These are phyloP conservation scores for Chloroceryle aenea DNA, from an alignment of 2,113 vertebrate genomes.

Conservation along the genomic window DNA sequence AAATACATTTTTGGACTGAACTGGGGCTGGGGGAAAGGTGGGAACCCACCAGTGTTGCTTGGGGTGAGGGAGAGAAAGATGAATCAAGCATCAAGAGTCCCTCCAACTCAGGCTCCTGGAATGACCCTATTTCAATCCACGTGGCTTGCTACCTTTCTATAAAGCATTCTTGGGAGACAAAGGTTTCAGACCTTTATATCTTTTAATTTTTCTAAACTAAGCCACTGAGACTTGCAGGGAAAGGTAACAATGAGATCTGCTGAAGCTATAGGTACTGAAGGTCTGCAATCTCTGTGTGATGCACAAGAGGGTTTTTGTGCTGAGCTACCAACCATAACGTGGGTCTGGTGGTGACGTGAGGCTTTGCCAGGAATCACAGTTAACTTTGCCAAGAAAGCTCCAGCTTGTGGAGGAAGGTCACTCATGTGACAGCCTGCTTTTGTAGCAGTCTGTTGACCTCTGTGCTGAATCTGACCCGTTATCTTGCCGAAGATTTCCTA, in stretches of 20 bases:
- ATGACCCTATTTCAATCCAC: neutral
- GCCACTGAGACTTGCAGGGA: neutral
- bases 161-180: neutral
- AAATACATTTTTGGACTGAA: neutral
- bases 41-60: fast-evolving
- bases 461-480: neutral
- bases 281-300: neutral
- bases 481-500: neutral
- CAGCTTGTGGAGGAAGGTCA: neutral
- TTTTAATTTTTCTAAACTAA: neutral
- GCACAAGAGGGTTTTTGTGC: neutral
- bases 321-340: fast-evolving
- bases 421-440: neutral
- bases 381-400: neutral
- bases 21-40: neutral
- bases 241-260: neutral
- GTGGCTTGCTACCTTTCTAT: fast-evolving
- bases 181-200: neutral
- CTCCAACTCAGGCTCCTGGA: neutral
- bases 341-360: fast-evolving
- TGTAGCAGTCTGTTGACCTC: neutral
- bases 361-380: neutral
- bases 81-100: neutral
- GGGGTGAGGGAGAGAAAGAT: neutral
- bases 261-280: neutral